These are phyloP conservation scores for Cybosia mesomella DNA, from an alignment of 2,888 invertebrate genomes.

Conservation along the genomic window DNA sequence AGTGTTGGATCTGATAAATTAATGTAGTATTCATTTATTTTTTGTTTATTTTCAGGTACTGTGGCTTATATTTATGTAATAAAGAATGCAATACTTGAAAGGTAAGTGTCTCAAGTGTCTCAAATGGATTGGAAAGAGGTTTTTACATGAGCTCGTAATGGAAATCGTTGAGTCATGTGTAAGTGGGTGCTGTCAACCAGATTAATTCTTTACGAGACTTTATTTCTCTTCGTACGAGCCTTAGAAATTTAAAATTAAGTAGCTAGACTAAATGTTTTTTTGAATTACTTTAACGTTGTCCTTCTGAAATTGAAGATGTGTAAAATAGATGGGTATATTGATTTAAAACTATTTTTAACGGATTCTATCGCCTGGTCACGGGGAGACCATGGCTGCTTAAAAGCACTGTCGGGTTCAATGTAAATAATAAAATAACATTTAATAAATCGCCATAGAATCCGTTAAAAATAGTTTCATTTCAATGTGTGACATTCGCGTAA, in stretches of 20 bases:
- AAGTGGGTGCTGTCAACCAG: not conserved
- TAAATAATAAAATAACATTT: no score
- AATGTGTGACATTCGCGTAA: no score
- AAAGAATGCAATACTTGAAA: not conserved
- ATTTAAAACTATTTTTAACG: no score
- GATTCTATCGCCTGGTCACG: no score
- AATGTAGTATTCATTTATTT: not conserved
- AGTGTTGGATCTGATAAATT: not conserved
- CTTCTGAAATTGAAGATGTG: not conserved
- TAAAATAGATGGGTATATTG: no score
- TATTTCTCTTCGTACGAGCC: not conserved
- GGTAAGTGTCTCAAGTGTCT: not conserved
- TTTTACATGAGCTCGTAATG: not conserved
- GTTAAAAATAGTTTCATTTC: no score
- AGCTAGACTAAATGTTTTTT: not conserved
- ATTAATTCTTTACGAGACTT: not conserved
- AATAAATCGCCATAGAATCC: no score
- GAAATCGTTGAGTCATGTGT: not conserved
- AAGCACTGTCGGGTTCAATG: no score
- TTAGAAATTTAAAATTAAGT: not conserved
- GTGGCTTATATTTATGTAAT: not conserved
- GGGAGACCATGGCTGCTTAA: no score
- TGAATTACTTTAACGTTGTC: not conserved
- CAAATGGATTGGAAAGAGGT: conserved; percentile 2
- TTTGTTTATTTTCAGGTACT: conserved; percentile 19